Conservation (phyloP, 2,888 invertebrate species). For the Rhodophaea formosa region DNA sequence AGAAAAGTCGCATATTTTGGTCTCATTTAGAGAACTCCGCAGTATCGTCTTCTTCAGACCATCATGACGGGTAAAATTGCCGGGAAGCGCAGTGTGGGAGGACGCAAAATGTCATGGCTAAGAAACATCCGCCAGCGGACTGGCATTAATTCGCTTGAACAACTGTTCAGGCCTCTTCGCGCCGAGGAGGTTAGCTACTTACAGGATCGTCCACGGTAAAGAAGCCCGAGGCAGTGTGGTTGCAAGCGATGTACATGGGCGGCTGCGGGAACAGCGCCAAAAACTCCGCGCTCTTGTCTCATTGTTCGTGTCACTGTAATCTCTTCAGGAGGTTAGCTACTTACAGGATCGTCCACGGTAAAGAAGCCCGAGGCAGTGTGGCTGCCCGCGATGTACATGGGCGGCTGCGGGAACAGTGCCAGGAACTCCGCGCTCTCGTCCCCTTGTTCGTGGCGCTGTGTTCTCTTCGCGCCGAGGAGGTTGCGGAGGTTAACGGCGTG, state of each 20-base stretch:
- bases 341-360: constrained; percentile 94
- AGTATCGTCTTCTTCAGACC: too few relatives aligned
- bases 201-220: constrained; percentile 96
- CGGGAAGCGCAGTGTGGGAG: too few relatives aligned
- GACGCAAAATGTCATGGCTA: too few relatives aligned
- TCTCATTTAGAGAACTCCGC: too few relatives aligned
- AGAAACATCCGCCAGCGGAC: too few relatives aligned
- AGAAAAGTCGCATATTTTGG: too few relatives aligned
- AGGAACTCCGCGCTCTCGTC: constrained; percentile 99
- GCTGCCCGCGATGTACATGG: constrained; percentile 98
- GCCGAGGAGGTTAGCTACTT: too few relatives aligned
- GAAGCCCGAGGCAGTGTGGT: constrained; percentile 98
- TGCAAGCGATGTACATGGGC: constrained; percentile 97
- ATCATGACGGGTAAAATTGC: too few relatives aligned
- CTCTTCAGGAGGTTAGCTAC: too few relatives aligned
- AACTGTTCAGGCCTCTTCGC: too few relatives aligned
- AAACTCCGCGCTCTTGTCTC: constrained; percentile 98
- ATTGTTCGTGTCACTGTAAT: constrained; percentile 97
- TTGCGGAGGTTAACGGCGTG: constrained; percentile 99
- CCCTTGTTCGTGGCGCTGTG: constrained; percentile 97
- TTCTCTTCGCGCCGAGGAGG: constrained; percentile 95
- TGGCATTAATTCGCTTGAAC: too few relatives aligned
- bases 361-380: constrained; percentile 98
- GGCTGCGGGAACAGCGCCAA: constrained; percentile 93
- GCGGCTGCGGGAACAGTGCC: constrained; percentile 92